Percentiles rank a stretch among this genome's conserved stretches.
Conservation (phyloP, 2,888 invertebrate genomes). For the Diaperis boleti region DNA sequence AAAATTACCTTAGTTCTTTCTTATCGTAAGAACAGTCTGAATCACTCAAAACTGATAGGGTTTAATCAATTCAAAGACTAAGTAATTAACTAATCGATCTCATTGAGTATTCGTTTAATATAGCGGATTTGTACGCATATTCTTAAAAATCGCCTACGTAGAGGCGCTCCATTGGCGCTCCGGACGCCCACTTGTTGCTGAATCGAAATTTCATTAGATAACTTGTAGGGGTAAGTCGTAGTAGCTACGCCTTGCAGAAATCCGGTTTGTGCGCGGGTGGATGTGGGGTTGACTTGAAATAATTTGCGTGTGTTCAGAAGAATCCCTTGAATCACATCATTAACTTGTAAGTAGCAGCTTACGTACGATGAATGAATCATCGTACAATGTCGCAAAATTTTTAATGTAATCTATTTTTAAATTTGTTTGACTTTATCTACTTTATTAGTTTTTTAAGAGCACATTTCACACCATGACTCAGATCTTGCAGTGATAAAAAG, state of each 20-base stretch:
- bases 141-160: constrained; percentile 47
- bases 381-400: constrained; percentile 10
- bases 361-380: background rate
- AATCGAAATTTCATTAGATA: constrained; percentile 42
- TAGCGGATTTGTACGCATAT: constrained; percentile 49
- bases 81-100: constrained; percentile 50
- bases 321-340: background rate
- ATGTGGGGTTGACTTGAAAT: constrained; percentile 18
- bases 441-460: constrained; percentile 15
- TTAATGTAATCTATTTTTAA: constrained; percentile 17
- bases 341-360: constrained; percentile 6
- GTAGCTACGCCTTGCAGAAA: constrained; percentile 48
- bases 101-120: constrained; percentile 51
- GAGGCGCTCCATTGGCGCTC: constrained; percentile 51
- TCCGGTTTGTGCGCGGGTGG: constrained; percentile 33
- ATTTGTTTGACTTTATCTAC: constrained; percentile 3
- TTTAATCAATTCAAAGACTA: constrained; percentile 42
- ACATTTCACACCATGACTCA: constrained; percentile 11
- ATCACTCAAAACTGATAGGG: constrained; percentile 36
- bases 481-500: background rate
- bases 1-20: constrained; percentile 5
- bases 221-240: constrained; percentile 41
- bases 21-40: background rate
- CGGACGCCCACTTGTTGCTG: constrained; percentile 53
- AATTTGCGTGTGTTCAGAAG: background rate